Base-by-base conservation (phyloP, 2,888 invertebrate species). In the Diloba caeruleocephala region DNA sequence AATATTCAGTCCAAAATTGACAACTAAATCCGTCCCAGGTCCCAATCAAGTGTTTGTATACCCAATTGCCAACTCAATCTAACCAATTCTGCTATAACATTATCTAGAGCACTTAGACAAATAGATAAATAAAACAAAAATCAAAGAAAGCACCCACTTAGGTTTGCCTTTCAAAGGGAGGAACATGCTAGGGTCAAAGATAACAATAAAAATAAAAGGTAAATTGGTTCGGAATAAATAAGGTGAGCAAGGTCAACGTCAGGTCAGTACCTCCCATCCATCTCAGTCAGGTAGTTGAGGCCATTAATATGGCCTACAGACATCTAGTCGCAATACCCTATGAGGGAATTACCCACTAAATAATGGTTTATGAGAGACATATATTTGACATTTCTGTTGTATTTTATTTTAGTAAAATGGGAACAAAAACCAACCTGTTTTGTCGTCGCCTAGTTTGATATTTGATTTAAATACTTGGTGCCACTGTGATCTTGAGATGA, bases 281-380 rank as follows among this genome's bases (percentile, higher is more conserved):
- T 78, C 78, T 73, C 74, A 66, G 74, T 75, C 68, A 68, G 70
- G 63, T 71, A 80, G 81, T 74, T 74, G 69, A 56, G 53, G 59
- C 72, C 73, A 82, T 82, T 81, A 79, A 80, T 82, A 82, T 70
- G 59, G 76, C 63, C 70, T 65, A 73, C 69, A n/a, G 74, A 78
- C 76, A 69, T 59, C 62, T 64, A 69, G 70, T 58, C 57, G 68
- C 50, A 67, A 70, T 75, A 65, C 64, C 65, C 65, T 66, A 50
- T 63, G 57, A 43, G 56, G 63, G 66, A 66, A 61, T 71, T 55
- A 60, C 62, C 58, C 68, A 61, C 76, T 74, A 54, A 57, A 57
- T 54, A 57, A 52, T 56, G 49, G 36, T 48, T 39, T 23, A 37
- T 38, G 38, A 25, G 31, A 13, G 10, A 13, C 28, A 9, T 57